Conservation (phyloP, 2,888 invertebrate species). For the Sarcophaga subvicina region DNA sequence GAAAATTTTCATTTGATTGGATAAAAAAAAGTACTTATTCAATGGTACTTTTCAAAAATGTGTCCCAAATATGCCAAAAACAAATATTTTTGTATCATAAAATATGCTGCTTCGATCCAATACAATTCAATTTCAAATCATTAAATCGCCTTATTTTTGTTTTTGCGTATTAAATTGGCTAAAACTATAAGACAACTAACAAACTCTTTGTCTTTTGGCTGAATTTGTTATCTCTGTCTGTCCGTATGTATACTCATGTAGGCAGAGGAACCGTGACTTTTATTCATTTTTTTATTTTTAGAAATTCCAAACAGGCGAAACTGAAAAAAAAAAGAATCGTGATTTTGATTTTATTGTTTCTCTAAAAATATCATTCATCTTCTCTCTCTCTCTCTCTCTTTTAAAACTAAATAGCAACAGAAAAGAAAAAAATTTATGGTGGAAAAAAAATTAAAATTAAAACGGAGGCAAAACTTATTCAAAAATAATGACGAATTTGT, state of each 20-base stretch:
- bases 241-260: slow-evolving; percentile 12
- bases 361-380: slow-evolving; percentile 57
- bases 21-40: too few species aligned
- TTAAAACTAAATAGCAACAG: slow-evolving; percentile 16
- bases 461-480: slow-evolving; percentile 32
- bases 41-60: too few species aligned
- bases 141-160: slow-evolving; percentile 5
- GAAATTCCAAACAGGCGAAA: slow-evolving; percentile 44
- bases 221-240: background rate
- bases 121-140: too few species aligned
- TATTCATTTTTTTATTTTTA: slow-evolving; percentile 54
- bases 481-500: background rate
- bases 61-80: too few species aligned
- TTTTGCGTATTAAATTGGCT: slow-evolving; percentile 32
- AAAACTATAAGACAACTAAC: slow-evolving; percentile 32
- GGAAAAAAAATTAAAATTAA: slow-evolving; percentile 17
- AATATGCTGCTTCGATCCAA: too few species aligned
- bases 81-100: too few species aligned
- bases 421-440: background rate
- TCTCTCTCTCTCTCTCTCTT: background rate
- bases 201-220: too few species aligned
- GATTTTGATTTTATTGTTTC: slow-evolving; percentile 64
- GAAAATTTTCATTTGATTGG: too few species aligned
- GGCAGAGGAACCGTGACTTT: slow-evolving; percentile 61
- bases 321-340: slow-evolving; percentile 42